Conservation (phyloP, 2,888 invertebrate species). For the Arrhopalites spinosus region DNA sequence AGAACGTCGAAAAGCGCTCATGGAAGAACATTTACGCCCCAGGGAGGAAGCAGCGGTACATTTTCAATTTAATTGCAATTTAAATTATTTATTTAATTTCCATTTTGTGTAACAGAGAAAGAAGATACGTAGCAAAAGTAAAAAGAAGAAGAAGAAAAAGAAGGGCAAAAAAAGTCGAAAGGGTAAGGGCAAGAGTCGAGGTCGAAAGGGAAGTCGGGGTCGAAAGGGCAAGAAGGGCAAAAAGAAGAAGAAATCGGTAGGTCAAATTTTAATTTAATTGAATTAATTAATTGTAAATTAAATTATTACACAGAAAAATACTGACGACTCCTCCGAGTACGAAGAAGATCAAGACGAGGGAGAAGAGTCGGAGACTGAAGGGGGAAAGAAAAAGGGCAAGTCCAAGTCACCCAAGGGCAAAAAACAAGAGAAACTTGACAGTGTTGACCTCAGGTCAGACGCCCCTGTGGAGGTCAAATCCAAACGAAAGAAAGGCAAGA, state of each 20-base stretch:
- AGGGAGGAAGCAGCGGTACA: neutral
- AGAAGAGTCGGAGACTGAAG: neutral
- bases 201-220: neutral
- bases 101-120: neutral
- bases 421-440: neutral
- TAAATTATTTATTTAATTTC: neutral
- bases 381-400: conserved; percentile 6
- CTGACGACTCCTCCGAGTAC: conserved; percentile 13
- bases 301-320: neutral
- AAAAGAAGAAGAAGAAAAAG: conserved; percentile 15
- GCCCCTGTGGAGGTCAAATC: neutral
- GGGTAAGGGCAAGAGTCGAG: neutral
- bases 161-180: neutral
- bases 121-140: conserved; percentile 14
- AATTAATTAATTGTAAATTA: neutral
- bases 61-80: neutral
- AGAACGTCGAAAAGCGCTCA: conserved; percentile 9
- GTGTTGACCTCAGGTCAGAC: neutral
- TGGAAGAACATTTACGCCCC: conserved; percentile 16
- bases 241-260: neutral
- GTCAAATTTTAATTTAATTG: neutral
- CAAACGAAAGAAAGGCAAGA: neutral
- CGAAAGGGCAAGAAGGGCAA: neutral
- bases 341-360: conserved; percentile 18
- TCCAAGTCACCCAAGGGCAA: neutral